These are phyloP conservation scores for Pyrrhosoma nymphula DNA, from an alignment of 2,888 invertebrate genomes.

Conservation along the genomic window DNA sequence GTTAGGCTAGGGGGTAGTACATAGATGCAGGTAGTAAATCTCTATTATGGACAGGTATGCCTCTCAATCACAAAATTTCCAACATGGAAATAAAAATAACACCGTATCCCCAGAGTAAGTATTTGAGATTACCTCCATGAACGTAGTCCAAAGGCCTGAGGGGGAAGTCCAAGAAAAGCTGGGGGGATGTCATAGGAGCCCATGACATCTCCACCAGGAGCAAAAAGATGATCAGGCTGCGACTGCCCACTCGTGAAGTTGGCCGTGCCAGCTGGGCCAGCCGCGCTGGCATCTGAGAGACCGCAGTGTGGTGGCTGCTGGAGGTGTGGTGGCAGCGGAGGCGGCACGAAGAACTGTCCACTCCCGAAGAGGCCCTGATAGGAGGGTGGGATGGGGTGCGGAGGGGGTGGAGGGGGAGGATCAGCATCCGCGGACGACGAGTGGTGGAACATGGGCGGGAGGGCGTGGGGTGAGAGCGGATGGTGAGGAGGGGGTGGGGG, in stretches of 20 bases:
- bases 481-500: background rate
- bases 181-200: conserved; percentile 69
- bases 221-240: conserved; percentile 4
- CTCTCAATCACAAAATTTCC: no score
- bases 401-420: background rate
- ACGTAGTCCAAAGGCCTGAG: conserved; percentile 70
- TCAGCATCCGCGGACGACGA: background rate
- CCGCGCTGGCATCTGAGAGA: conserved; percentile 68
- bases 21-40: no score
- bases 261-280: background rate
- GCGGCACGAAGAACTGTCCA: conserved; percentile 69
- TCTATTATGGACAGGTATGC: no score
- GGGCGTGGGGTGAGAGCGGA: background rate
- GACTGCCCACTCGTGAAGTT: conserved; percentile 19
- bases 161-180: conserved; percentile 70
- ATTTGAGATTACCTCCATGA: conserved; percentile 69
- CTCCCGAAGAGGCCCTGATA: conserved; percentile 61
- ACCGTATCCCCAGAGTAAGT: background rate
- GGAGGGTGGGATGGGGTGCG: background rate
- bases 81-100: no score
- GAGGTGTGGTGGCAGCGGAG: conserved; percentile 69
- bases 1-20: no score
- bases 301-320: conserved; percentile 69
- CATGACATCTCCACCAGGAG: conserved; percentile 68
- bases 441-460: conserved; percentile 33